Conservation (phyloP, 2,113 vertebrate genomes). For the Takifugu flavidus region DNA sequence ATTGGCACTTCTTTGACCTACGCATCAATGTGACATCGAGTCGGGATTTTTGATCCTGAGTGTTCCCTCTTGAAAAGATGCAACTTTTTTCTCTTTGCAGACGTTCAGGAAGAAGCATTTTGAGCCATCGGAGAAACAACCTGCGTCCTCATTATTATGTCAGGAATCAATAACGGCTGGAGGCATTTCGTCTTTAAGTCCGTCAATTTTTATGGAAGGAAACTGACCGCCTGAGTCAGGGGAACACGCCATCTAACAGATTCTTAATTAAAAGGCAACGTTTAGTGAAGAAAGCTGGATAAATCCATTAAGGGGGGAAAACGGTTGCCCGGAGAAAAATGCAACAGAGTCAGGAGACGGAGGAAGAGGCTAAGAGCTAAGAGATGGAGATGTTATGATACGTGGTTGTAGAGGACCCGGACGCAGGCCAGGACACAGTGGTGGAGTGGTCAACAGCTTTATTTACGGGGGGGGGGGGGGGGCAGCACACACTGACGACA, state of each 20-base stretch:
- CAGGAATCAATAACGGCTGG: conserved; percentile 16
- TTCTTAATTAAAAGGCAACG: conserved; percentile 20
- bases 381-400: no score
- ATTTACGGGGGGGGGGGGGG: no score
- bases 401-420: no score
- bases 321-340: neutral
- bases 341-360: neutral
- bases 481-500: no score
- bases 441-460: no score
- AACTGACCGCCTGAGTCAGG: neutral
- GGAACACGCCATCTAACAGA: neutral
- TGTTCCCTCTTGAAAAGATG: neutral
- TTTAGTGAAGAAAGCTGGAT: conserved; percentile 21
- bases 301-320: conserved; percentile 16
- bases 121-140: conserved; percentile 1
- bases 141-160: conserved; percentile 7
- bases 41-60: neutral
- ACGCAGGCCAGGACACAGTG: no score
- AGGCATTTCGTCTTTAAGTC: conserved; percentile 11
- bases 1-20: no score
- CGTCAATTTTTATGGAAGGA: conserved; percentile 7
- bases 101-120: neutral
- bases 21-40: no score
- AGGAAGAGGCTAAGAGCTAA: no score
- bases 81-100: neutral